A percentile compares a stretch with the other conserved stretches of the same genome.
These are phyloP conservation scores for Panzeria rudis DNA, from an alignment of 2,888 invertebrate species.

Conservation along the genomic window DNA sequence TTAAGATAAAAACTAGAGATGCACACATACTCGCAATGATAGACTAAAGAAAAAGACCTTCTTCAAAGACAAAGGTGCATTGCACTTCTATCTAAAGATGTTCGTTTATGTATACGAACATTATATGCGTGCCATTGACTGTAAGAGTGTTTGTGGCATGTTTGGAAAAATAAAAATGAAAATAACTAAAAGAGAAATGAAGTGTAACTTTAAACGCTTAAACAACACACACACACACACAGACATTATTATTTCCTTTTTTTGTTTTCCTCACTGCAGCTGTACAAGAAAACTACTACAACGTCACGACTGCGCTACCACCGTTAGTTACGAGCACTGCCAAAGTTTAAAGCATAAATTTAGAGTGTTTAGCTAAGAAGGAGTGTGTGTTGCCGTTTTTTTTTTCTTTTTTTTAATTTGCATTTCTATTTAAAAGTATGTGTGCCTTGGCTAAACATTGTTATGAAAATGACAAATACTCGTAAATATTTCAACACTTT, in stretches of 20 bases:
- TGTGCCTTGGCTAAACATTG: conserved; percentile 57
- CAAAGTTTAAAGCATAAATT: conserved; percentile 40
- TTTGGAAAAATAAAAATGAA: conserved; percentile 26
- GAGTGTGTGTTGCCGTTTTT: neutral
- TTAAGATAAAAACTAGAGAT: conserved; percentile 33
- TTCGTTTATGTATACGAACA: neutral
- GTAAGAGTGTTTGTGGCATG: conserved; percentile 56
- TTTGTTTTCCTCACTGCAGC: conserved; percentile 14
- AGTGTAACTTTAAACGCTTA: conserved; percentile 59
- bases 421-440: conserved; percentile 9
- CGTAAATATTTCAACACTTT: conserved; percentile 70
- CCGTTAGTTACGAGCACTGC: conserved; percentile 17
- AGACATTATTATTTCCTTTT: neutral
- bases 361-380: neutral
- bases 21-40: conserved; percentile 7
- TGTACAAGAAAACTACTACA: conserved; percentile 22
- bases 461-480: conserved; percentile 70
- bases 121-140: conserved; percentile 44
- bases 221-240: conserved; percentile 22
- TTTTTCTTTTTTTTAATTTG: conserved; percentile 27
- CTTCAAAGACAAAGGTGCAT: conserved; percentile 67
- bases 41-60: conserved; percentile 58
- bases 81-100: conserved; percentile 46
- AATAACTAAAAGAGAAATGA: conserved; percentile 47
- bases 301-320: neutral